phyloP scores from a whole-genome alignment of 1,140 invertebrate genomes.

The Bathynomus jamesi region DNA sequence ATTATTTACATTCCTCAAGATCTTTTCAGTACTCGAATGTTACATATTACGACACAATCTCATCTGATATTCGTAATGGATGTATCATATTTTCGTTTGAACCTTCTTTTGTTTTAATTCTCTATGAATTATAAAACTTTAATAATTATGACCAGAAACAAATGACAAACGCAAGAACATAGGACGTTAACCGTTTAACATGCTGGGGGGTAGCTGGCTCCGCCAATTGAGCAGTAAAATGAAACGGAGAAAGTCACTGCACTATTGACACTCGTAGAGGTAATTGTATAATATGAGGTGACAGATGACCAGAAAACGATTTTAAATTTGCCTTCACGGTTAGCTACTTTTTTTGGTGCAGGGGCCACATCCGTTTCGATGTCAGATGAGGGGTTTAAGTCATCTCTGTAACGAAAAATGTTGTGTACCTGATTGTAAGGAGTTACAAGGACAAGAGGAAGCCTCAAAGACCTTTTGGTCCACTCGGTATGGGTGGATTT shows the following conservation, averaged over 20 bases:
- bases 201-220: slow-evolving; percentile 5
- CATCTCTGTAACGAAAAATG: background rate
- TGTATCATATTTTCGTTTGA: background rate
- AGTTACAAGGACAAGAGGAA: too few species aligned
- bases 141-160: background rate
- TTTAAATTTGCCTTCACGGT: background rate
- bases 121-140: background rate
- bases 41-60: background rate
- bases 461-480: too few species aligned
- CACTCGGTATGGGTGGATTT: too few species aligned
- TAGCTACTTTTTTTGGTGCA: background rate
- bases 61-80: background rate
- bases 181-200: background rate
- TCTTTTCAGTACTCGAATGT: background rate
- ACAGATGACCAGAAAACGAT: slow-evolving; percentile 11
- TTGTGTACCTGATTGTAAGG: too few species aligned
- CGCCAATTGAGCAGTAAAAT: slow-evolving; percentile 8
- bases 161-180: background rate
- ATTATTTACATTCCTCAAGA: background rate
- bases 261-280: slow-evolving; percentile 2
- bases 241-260: slow-evolving; percentile 14
- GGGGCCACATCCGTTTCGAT: background rate
- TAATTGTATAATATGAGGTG: slow-evolving; percentile 17
- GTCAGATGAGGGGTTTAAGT: background rate
- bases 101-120: background rate